These are phyloP conservation scores for Andrena hattorfiana DNA, from an alignment of 2,888 invertebrate species.

Conservation along the genomic window DNA sequence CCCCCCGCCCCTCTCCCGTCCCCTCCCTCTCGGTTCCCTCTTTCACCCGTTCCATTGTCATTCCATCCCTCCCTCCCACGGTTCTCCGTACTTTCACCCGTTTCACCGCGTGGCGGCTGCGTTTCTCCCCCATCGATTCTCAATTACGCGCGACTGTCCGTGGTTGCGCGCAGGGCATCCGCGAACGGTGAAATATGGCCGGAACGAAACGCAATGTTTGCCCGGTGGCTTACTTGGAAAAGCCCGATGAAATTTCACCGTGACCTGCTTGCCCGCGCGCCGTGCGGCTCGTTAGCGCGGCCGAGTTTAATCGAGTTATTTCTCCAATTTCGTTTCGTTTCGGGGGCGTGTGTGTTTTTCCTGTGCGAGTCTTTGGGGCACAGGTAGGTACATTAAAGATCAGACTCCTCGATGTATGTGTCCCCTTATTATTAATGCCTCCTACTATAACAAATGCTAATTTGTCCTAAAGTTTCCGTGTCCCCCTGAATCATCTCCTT, in stretches of 20 bases:
- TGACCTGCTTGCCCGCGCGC: background rate
- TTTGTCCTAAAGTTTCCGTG: no score
- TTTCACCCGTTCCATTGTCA: slow-evolving; percentile 37
- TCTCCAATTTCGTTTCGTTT: background rate
- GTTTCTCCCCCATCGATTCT: slow-evolving; percentile 38
- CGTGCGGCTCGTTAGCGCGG: background rate
- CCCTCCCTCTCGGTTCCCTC: background rate
- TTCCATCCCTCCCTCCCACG: background rate
- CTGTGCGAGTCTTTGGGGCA: no score
- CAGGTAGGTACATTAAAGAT: no score
- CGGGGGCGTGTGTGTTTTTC: background rate
- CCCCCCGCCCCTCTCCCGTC: slow-evolving; percentile 13
- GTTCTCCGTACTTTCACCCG: slow-evolving; percentile 1
- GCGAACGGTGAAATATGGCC: slow-evolving; percentile 17
- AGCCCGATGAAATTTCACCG: background rate
- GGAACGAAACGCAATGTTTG: background rate
- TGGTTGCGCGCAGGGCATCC: background rate
- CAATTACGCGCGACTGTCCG: slow-evolving; percentile 28
- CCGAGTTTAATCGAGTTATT: background rate
- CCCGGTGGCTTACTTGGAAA: background rate
- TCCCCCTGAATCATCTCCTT: no score
- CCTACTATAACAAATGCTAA: no score
- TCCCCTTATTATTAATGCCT: no score
- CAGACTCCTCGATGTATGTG: no score
- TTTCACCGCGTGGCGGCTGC: slow-evolving; percentile 1